Evolutionary conservation across 1,140 invertebrate species (phyloP).

Genomic region (Phymorhynchus buccinoides): DNA sequence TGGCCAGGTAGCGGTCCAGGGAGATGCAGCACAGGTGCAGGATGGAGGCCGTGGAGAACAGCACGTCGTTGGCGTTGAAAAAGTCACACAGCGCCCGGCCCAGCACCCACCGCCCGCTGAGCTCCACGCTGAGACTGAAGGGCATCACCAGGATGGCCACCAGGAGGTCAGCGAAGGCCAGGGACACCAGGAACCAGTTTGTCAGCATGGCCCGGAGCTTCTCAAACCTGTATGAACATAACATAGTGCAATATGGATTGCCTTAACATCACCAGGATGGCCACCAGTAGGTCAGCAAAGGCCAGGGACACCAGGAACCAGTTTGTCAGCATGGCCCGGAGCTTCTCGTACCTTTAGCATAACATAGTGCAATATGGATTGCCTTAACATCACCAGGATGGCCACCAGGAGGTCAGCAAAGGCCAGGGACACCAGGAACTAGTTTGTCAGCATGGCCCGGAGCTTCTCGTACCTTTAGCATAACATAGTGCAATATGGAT

Average conservation of each 20-base stretch:
- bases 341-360: no score
- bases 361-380: no score
- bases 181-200: conserved; percentile 94
- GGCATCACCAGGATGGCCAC: conserved; percentile 89
- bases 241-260: no score
- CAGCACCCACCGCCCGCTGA: conserved; percentile 84
- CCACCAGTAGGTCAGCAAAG: conserved; percentile 79
- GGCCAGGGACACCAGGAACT: no score
- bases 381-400: no score
- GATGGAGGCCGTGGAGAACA: conserved; percentile 95
- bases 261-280: conserved; percentile 76
- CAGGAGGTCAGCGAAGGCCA: conserved; percentile 90
- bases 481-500: no score
- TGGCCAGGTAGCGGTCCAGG: conserved; percentile 83
- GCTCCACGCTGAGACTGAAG: conserved; percentile 87
- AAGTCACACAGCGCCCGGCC: conserved; percentile 91
- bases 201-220: conserved; percentile 89
- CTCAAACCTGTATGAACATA: conserved; percentile 77
- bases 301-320: conserved; percentile 87
- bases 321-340: conserved; percentile 64
- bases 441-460: no score
- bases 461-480: no score
- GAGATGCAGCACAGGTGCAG: conserved; percentile 95
- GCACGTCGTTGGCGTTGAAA: conserved; percentile 95
- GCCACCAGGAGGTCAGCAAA: no score